phyloP scores from a whole-genome alignment of 2,888 invertebrate species.

The Podotricha telesiphe region DNA sequence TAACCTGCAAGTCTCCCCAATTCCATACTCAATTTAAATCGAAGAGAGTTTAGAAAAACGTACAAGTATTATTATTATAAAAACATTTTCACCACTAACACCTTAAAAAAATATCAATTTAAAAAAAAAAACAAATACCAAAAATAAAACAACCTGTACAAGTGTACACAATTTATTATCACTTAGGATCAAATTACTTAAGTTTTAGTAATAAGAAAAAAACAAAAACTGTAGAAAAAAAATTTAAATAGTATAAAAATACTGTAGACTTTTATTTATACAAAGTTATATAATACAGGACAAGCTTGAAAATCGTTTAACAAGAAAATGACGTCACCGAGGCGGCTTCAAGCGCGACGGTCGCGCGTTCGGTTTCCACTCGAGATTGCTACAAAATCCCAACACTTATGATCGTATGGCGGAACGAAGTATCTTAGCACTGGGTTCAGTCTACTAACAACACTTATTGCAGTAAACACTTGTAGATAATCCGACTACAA shows the following conservation, averaged over 20 bases:
- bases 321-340: too few relatives aligned
- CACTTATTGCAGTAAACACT: not conserved
- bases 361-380: not conserved
- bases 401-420: too few relatives aligned
- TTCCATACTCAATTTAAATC: too few relatives aligned
- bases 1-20: too few relatives aligned
- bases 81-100: too few relatives aligned
- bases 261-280: slow-evolving; percentile 55
- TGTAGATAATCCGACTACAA: too few relatives aligned
- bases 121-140: not conserved
- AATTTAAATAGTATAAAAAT: slow-evolving; percentile 78
- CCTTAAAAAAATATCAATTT: too few relatives aligned
- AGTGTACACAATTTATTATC: slow-evolving; percentile 80
- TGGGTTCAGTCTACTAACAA: too few relatives aligned
- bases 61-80: too few relatives aligned
- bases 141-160: slow-evolving; percentile 48
- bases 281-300: slow-evolving; percentile 36
- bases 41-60: too few relatives aligned
- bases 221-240: slow-evolving; percentile 54
- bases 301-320: slow-evolving; percentile 55
- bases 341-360: not conserved
- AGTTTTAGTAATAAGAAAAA: slow-evolving; percentile 73
- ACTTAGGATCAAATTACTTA: slow-evolving; percentile 59
- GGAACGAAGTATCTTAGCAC: not conserved
- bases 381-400: not conserved